These are phyloP conservation scores for Scaptomyza montana DNA, from an alignment of 1,140 invertebrate species.

Conservation along the genomic window DNA sequence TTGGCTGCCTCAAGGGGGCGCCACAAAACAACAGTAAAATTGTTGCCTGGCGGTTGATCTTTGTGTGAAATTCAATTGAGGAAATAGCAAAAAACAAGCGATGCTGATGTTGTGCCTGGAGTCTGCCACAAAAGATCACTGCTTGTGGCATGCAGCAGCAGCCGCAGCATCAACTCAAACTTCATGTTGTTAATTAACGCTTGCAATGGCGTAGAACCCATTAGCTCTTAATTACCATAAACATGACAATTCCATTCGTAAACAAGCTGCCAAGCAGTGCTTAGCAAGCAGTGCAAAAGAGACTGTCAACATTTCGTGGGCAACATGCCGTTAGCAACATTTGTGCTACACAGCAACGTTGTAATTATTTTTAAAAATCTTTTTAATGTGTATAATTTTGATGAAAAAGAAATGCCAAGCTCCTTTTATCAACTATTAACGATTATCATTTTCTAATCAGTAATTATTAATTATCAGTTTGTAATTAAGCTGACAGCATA, in stretches of 20 bases:
- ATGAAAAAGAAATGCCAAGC: not conserved
- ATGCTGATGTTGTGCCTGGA: not conserved
- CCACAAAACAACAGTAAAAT: slow-evolving; percentile 25
- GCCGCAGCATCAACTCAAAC: not conserved
- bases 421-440: no score
- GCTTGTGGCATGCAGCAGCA: slow-evolving; percentile 43
- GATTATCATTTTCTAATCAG: no score
- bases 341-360: not conserved
- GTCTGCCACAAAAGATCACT: slow-evolving; percentile 20
- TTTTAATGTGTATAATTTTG: not conserved
- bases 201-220: slow-evolving; percentile 79
- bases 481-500: slow-evolving; percentile 24
- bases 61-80: slow-evolving; percentile 69
- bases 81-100: slow-evolving; percentile 44
- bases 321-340: slow-evolving; percentile 18
- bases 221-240: slow-evolving; percentile 81
- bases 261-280: slow-evolving; percentile 36
- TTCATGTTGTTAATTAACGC: slow-evolving; percentile 73
- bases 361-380: not conserved
- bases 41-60: slow-evolving; percentile 35
- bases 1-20: slow-evolving; percentile 44
- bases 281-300: slow-evolving; percentile 20
- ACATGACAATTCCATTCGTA: slow-evolving; percentile 70
- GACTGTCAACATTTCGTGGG: not conserved
- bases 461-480: slow-evolving; percentile 1